These are phyloP conservation scores for Australoheros facetus DNA, from an alignment of 2,797 vertebrate genomes.

Conservation along the genomic window DNA sequence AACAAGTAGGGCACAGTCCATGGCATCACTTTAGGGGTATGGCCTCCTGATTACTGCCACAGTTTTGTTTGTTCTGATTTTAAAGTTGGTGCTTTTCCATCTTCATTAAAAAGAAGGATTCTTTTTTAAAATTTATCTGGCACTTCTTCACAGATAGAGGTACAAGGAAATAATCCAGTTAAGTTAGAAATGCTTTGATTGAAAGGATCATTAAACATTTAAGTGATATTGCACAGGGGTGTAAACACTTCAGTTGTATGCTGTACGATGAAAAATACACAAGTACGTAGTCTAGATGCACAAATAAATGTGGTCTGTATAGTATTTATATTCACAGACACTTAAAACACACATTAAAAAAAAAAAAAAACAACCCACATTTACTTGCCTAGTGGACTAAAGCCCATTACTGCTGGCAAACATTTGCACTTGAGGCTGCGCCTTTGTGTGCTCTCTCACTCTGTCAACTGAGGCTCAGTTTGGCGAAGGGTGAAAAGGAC, in stretches of 20 bases:
- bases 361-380: slow-evolving; percentile 8
- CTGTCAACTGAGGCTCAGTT: slow-evolving; percentile 57
- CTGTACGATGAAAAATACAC: background rate
- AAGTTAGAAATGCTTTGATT: background rate
- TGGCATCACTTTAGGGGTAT: background rate
- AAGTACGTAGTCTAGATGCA: background rate
- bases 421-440: slow-evolving; percentile 60
- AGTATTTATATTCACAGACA: slow-evolving; percentile 24
- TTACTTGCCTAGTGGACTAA: slow-evolving; percentile 37
- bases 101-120: background rate
- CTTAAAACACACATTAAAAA: slow-evolving; percentile 28
- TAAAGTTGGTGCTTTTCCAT: background rate
- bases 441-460: slow-evolving; percentile 60
- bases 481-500: slow-evolving; percentile 59
- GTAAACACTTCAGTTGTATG: background rate
- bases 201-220: too few species aligned
- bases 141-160: background rate
- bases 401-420: slow-evolving; percentile 69
- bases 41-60: background rate
- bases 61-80: background rate
- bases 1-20: background rate
- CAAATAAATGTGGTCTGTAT: background rate
- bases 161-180: background rate
- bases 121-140: background rate
- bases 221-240: background rate